Base-by-base conservation (phyloP, 2,888 invertebrate genomes). In the Ichneumoninae sp. region DNA sequence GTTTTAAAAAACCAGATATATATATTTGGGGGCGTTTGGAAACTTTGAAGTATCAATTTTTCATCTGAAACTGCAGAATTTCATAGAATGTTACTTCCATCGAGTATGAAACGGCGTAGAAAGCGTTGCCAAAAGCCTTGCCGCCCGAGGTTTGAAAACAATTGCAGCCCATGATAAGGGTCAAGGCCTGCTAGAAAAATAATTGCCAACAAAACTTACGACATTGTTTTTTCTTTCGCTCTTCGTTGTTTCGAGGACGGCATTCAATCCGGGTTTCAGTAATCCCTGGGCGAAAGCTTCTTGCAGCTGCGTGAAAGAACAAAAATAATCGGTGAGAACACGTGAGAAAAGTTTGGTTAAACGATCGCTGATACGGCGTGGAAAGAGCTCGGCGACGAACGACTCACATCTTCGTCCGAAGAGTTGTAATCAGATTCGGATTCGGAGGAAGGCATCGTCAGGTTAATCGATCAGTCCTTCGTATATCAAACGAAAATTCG, bases 251-350 rank as follows among this genome's bases (percentile, higher is more conserved):
- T 95, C 94, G 75, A 96, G 94, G 89, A 96, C 95, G 87, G 96
- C 95, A 93, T 98, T 98, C 0, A 98, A 94, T 1, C 98, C 98
- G 0, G 98, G 97, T 92, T 98, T 97, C 0, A 99, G 91, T 76
- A 97, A 94, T 0, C 98, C 98, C 89, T 96, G 96, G 0, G 96
- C 96, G 93, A 98, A 98, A 0, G 98, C 98, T 92, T 97, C 97
- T 96, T 98, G 98, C 79, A 99, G 94, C 98, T 98, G 91, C n/a
- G 74, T 86, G 72, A 84, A 66, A 16, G 33, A 65, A 65, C 33
- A 52, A 44, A 50, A 69, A 26, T 8, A 47, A 69, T 74, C 47
- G 57, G 54, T 8, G 60, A 50, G 94, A 88, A 86, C 89, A 90
- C 88, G 88, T 91, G 87, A 91, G 72, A 87, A 85, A 85, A 84